phyloP scores from a whole-genome alignment of 2,113 vertebrate genomes.

The Nannobrachium achirus region DNA sequence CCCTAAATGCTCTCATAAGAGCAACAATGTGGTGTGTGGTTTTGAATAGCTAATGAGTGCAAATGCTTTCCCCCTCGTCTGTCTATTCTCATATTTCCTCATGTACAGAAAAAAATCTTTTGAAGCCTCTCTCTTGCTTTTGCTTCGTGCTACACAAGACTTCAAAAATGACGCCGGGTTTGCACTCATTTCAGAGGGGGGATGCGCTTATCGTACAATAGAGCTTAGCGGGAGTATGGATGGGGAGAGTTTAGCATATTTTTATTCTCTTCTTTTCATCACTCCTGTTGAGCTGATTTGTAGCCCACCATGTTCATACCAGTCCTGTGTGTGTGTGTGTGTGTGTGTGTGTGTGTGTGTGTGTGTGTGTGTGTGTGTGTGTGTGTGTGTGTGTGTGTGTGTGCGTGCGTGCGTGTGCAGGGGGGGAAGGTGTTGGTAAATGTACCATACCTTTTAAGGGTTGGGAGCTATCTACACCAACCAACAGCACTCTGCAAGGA shows the following conservation, averaged over 20 bases:
- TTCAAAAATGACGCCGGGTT: slow-evolving; percentile 41
- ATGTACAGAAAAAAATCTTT: slow-evolving; percentile 20
- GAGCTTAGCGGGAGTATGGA: slow-evolving; percentile 42
- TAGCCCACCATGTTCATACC: not conserved
- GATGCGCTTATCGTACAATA: slow-evolving; percentile 44
- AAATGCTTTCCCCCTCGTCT: not conserved
- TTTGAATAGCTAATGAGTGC: slow-evolving; percentile 41
- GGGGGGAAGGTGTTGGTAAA: not conserved
- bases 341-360: too few species aligned
- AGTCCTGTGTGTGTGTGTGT: not conserved
- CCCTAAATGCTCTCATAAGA: not conserved
- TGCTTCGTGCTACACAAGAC: slow-evolving; percentile 6
- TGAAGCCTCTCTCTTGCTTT: not conserved
- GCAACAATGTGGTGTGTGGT: slow-evolving; percentile 25
- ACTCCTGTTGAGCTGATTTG: slow-evolving; percentile 27
- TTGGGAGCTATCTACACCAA: not conserved
- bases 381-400: too few species aligned
- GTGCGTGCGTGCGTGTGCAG: too few species aligned
- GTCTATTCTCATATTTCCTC: slow-evolving; percentile 35
- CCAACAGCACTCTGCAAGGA: too few species aligned
- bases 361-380: too few species aligned
- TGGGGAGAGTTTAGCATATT: slow-evolving; percentile 48
- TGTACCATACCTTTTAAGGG: not conserved
- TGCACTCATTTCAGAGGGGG: slow-evolving; percentile 38
- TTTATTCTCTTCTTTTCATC: slow-evolving; percentile 9